A percentile compares a stretch with the other conserved stretches of the same genome.
These are phyloP conservation scores for Drosophila robusta DNA, from an alignment of 2,888 invertebrate genomes.

Conservation along the genomic window DNA sequence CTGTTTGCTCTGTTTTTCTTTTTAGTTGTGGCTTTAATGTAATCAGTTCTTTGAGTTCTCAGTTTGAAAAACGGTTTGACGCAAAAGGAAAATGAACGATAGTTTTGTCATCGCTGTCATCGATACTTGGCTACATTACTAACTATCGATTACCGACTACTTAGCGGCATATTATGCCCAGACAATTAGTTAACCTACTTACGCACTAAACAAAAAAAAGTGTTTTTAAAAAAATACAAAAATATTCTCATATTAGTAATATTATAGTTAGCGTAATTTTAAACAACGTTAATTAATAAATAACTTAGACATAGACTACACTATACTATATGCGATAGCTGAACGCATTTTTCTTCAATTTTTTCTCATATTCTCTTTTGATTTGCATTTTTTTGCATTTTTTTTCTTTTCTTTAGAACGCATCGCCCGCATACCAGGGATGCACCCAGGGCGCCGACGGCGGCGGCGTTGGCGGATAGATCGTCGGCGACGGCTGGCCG, in stretches of 20 bases:
- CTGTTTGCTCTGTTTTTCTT: slow-evolving; percentile 17
- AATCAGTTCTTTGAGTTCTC: slow-evolving; percentile 80
- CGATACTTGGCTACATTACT: slow-evolving; percentile 28
- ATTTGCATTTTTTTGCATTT: not conserved
- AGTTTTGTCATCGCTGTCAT: slow-evolving; percentile 28
- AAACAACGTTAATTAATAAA: slow-evolving; percentile 31
- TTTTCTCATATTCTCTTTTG: not conserved
- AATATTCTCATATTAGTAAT: not conserved
- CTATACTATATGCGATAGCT: slow-evolving; percentile 32
- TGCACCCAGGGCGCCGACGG: slow-evolving; percentile 85
- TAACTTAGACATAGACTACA: slow-evolving; percentile 43
- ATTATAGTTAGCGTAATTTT: not conserved
- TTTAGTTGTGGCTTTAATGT: slow-evolving; percentile 52
- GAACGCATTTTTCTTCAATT: not conserved
- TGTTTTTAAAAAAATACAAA: slow-evolving; percentile 3
- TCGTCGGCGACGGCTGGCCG: slow-evolving; percentile 85
- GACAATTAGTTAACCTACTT: slow-evolving; percentile 74
- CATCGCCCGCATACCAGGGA: slow-evolving; percentile 85
- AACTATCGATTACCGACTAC: slow-evolving; percentile 41
- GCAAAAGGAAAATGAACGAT: slow-evolving; percentile 21
- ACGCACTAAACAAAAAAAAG: slow-evolving; percentile 49
- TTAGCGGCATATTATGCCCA: slow-evolving; percentile 64
- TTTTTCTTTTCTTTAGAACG: slow-evolving; percentile 71
- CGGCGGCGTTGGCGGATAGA: slow-evolving; percentile 85
- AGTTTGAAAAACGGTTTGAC: slow-evolving; percentile 34